These are phyloP conservation scores for Smutsia temminckii DNA, from an alignment of 2,797 vertebrate species.

Conservation along the genomic window DNA sequence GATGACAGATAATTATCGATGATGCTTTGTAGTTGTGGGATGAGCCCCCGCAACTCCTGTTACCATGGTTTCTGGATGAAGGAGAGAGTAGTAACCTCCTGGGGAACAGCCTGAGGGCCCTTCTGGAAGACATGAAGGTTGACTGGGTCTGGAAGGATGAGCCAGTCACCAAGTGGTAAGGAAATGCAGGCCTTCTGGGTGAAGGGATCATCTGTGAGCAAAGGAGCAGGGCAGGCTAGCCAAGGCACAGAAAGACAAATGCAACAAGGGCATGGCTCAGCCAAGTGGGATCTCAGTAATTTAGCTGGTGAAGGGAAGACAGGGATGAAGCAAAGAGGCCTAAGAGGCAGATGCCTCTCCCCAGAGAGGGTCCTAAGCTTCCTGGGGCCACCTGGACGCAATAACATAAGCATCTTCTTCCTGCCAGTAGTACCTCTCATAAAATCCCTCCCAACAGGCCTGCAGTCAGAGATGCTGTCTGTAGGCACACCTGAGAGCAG, in stretches of 20 bases:
- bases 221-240: neutral
- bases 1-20: neutral
- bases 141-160: neutral
- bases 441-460: neutral
- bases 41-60: neutral
- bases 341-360: neutral
- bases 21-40: neutral
- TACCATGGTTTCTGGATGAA: conserved; percentile 23
- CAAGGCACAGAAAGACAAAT: neutral
- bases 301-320: neutral
- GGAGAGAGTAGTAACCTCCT: neutral
- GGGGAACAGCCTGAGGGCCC: neutral
- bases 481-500: neutral
- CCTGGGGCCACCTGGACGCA: neutral
- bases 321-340: neutral
- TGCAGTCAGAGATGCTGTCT: neutral
- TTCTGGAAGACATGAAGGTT: conserved; percentile 16
- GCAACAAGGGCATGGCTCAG: neutral
- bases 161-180: neutral
- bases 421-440: neutral
- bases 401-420: neutral
- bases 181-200: neutral
- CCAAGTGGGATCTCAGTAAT: neutral
- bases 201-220: neutral
- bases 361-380: neutral